A percentile compares a stretch with the other conserved stretches of the same genome.
Conservation (phyloP, 2,797 vertebrate species). For the Mus spretus region DNA sequence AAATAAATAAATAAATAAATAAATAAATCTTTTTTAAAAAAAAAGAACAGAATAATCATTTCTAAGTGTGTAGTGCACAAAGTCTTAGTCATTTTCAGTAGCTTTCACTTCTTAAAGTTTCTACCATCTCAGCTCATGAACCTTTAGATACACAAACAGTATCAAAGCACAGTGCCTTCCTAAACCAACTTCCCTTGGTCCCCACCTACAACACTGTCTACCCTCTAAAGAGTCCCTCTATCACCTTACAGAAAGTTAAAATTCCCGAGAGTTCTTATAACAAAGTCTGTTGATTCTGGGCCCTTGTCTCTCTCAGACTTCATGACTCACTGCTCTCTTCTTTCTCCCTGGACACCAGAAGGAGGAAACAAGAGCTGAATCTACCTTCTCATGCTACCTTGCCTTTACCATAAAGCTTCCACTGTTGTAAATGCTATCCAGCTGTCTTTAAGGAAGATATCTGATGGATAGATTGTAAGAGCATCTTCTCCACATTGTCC, state of each 20-base stretch:
- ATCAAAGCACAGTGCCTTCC: neutral
- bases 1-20: too few species aligned
- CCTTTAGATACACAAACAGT: neutral
- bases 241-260: neutral
- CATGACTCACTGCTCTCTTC: neutral
- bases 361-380: neutral
- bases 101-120: neutral
- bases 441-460: conserved; percentile 19
- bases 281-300: neutral
- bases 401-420: neutral
- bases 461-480: neutral
- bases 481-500: neutral
- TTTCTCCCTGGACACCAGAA: neutral
- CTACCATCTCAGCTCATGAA: neutral
- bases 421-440: neutral
- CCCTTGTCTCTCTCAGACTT: neutral
- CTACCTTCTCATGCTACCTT: neutral
- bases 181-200: neutral
- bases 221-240: neutral
- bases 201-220: neutral
- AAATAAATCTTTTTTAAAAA: too few species aligned
- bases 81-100: neutral
- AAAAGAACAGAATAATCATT: neutral
- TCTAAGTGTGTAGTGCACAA: neutral
- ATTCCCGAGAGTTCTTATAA: neutral